phyloP scores from a whole-genome alignment of 2,888 invertebrate genomes.

The Nematopogon swammerdamellus region DNA sequence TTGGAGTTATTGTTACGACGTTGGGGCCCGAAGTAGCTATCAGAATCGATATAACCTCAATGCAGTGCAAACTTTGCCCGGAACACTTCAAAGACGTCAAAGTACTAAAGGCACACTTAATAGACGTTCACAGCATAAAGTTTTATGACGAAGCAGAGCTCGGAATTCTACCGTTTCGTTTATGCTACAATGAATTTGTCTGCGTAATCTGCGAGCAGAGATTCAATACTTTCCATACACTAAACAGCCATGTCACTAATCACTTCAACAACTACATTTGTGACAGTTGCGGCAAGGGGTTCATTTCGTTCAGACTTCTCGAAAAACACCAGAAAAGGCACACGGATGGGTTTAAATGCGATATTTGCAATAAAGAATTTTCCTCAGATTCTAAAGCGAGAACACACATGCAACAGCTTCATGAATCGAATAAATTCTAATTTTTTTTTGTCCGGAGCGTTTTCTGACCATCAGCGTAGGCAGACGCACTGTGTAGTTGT shows the following conservation, averaged over 20 bases:
- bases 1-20: background rate
- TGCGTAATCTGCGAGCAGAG: conserved; percentile 25
- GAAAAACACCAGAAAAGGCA: background rate
- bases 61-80: background rate
- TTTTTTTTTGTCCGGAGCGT: background rate
- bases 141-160: conserved; percentile 21
- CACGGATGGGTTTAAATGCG: background rate
- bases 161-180: conserved; percentile 27
- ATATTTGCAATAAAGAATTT: background rate
- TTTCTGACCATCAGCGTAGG: background rate
- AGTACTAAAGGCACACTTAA: background rate
- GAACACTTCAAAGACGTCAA: background rate
- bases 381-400: background rate
- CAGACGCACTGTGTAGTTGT: background rate
- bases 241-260: conserved; percentile 28
- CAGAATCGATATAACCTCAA: background rate
- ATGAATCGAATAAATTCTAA: background rate
- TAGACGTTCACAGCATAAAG: conserved; percentile 7
- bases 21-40: background rate
- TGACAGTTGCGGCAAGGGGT: conserved; percentile 29
- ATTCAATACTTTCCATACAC: conserved; percentile 20
- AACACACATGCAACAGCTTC: background rate
- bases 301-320: background rate
- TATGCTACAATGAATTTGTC: conserved; percentile 14
- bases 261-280: conserved; percentile 31